Evolutionary conservation across 2,888 invertebrate species (phyloP).

Genomic region (Poecilobothrus nobilitatus): DNA sequence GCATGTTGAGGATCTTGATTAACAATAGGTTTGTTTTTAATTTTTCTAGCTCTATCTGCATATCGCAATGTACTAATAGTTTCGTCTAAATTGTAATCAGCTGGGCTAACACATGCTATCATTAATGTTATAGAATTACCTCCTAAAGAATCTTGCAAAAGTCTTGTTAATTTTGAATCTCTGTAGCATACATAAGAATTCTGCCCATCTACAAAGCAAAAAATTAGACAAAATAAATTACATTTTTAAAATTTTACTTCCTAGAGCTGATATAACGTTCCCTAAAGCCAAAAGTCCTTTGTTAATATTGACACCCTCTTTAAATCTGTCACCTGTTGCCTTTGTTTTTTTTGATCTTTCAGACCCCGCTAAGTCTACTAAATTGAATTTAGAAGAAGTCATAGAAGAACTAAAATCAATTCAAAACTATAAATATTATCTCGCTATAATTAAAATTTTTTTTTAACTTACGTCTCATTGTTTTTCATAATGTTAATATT

Average conservation of each 20-base stretch:
- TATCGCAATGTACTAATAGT: constrained; percentile 82
- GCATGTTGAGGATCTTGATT: constrained; percentile 76
- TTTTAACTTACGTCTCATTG: constrained; percentile 49
- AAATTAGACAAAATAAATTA: background rate
- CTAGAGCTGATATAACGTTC: constrained; percentile 88
- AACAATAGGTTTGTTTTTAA: constrained; percentile 81
- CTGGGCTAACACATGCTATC: constrained; percentile 93
- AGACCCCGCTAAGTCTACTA: constrained; percentile 88
- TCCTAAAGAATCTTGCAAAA: constrained; percentile 89
- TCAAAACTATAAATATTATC: too few species aligned
- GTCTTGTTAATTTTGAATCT: constrained; percentile 83
- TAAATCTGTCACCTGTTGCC: constrained; percentile 78
- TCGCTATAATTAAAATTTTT: too few species aligned
- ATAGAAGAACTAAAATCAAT: constrained; percentile 40
- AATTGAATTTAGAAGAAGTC: constrained; percentile 75
- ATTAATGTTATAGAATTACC: constrained; percentile 90
- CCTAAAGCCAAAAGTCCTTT: constrained; percentile 83
- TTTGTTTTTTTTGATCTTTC: constrained; percentile 85
- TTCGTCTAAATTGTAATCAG: constrained; percentile 79
- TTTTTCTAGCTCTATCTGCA: constrained; percentile 76
- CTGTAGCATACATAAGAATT: constrained; percentile 75
- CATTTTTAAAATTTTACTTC: constrained; percentile 47
- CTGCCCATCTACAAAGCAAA: constrained; percentile 35
- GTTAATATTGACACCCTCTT: constrained; percentile 88
- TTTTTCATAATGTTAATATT: constrained; percentile 57